Base-by-base conservation (phyloP, 2,113 vertebrate genomes). In the Eretmochelys imbricata region DNA sequence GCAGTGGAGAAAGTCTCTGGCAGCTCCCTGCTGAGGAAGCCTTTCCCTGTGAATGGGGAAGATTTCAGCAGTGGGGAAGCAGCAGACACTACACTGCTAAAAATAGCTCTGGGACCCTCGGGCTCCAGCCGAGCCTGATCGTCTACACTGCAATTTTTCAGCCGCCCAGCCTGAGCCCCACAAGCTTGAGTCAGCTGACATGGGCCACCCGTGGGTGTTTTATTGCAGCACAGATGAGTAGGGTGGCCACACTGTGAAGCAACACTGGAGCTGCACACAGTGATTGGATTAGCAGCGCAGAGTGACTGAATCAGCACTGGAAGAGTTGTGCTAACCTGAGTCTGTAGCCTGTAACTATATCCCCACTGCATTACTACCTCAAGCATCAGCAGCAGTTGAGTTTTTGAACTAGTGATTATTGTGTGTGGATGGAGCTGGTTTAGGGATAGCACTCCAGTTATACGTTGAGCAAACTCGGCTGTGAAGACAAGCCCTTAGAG, bases 381-480 rank as follows among this genome's bases (percentile, higher is more conserved):
- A 72, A 72, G 35, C 65, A 72, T 10, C 65, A n/a, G 4, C 65
- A 72, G 8, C 35, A 72, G 6, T 16, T 65, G 59, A 31, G 16
- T 72, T 38, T 38, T 10, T n/a, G 35, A 35, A n/a, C 35, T 69
- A n/a, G 65, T 9, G 17, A 20, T 59, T 59, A 59, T 19, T 35
- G 35, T n/a, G 65, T n/a, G 19, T 20, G 35, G 65, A 20, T 29
- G 27, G 65, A 38, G 65, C n/a, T 72, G 31, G 65, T 72, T 72
- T 72, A 72, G 65, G 65, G 17, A 42, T 35, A 95, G 59, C 92
- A 48, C 14, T 75, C 84, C 78, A 85, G 49, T 11, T 57, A 84
- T 17, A 20, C 35, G 4, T 72, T 72, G 35, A 38, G 17, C 0
- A 0, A 4, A 51, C 10, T 29, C 0, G 1, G 46, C 24, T 78